Percentiles rank a stretch among this genome's conserved stretches.
phyloP scores from a whole-genome alignment of 2,797 vertebrate species.

The Danio choprae region DNA sequence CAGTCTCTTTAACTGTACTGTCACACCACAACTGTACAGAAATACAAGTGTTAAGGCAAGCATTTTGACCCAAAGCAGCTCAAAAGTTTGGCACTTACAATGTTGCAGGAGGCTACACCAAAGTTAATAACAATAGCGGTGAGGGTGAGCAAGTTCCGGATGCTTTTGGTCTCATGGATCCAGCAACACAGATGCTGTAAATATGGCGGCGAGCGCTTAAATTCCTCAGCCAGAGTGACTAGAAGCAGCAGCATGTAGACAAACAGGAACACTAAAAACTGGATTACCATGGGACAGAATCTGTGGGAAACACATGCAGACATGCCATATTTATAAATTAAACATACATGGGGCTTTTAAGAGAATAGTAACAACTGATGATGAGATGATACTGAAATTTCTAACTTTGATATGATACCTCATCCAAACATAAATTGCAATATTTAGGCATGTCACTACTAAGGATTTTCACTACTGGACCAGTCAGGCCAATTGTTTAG shows the following conservation, averaged over 20 bases:
- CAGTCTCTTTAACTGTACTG: constrained; percentile 20
- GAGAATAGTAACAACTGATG: background rate
- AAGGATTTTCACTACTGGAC: no score
- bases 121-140: constrained; percentile 63
- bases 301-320: constrained; percentile 15
- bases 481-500: no score
- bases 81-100: constrained; percentile 41
- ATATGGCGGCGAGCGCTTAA: constrained; percentile 66
- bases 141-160: constrained; percentile 69
- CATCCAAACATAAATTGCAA: no score
- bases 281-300: constrained; percentile 59
- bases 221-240: constrained; percentile 72
- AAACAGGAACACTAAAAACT: constrained; percentile 57
- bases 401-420: no score
- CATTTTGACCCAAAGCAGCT: background rate
- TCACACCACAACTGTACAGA: constrained; percentile 58
- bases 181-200: constrained; percentile 71
- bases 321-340: background rate
- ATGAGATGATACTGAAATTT: no score
- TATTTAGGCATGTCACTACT: no score
- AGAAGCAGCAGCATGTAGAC: constrained; percentile 66
- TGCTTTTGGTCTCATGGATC: constrained; percentile 70
- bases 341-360: background rate
- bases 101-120: constrained; percentile 59
- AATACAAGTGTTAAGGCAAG: background rate